Conservation (phyloP, 2,797 vertebrate species). For the Sandelia bainsii region DNA sequence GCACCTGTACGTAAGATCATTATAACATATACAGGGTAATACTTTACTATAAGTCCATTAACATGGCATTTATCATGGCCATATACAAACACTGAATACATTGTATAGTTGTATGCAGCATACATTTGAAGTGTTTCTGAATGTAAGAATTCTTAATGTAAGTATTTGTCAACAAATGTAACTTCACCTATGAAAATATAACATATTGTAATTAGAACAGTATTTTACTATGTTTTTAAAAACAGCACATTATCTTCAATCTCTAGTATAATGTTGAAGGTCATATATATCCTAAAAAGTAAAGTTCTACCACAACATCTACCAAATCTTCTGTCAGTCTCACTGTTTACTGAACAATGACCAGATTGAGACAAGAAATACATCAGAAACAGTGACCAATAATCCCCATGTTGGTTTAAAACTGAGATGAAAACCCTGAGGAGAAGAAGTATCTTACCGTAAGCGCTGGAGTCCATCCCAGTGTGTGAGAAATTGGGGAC, state of each 20-base stretch:
- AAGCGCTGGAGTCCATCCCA: slow-evolving; percentile 70
- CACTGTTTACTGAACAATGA: not conserved
- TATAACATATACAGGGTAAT: too few species aligned
- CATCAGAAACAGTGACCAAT: not conserved
- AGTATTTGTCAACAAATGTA: not conserved
- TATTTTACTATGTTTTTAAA: too few species aligned
- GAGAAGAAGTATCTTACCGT: slow-evolving; percentile 65
- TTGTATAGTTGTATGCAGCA: not conserved
- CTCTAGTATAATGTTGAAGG: not conserved
- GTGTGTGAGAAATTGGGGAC: slow-evolving; percentile 13
- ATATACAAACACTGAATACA: not conserved
- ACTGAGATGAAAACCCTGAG: not conserved
- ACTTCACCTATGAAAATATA: not conserved
- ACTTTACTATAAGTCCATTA: not conserved
- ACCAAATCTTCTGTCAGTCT: too few species aligned
- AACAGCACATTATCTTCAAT: not conserved
- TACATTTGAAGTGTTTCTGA: not conserved
- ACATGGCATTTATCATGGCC: too few species aligned
- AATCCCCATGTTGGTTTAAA: not conserved
- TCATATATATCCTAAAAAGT: not conserved
- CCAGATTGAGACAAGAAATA: not conserved
- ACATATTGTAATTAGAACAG: not conserved
- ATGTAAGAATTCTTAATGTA: not conserved
- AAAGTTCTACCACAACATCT: not conserved
- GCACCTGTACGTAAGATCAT: too few species aligned